Percentiles rank a stretch among this genome's conserved stretches.
Evolutionary conservation across 2,888 invertebrate species (phyloP).

Genomic region (Oxystoma pomonae): DNA sequence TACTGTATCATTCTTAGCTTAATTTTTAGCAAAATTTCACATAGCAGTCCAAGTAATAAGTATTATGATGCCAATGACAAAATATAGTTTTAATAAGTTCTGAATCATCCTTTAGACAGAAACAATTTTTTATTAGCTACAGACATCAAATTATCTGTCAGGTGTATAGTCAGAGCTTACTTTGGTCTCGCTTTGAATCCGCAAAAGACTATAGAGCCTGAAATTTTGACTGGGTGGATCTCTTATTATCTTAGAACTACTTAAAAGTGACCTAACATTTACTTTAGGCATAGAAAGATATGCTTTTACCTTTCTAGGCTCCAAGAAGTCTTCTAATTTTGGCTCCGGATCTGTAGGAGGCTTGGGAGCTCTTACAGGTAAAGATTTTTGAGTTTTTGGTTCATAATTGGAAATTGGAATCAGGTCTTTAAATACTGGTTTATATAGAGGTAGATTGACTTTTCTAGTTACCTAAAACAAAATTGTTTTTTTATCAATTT

Average conservation of each 20-base stretch:
- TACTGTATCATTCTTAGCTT: too few relatives aligned
- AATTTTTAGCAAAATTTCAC: too few relatives aligned
- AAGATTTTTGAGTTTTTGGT: constrained; percentile 19
- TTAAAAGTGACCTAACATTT: neutral
- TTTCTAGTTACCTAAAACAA: constrained; percentile 32
- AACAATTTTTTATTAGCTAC: too few relatives aligned
- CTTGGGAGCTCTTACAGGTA: constrained; percentile 22
- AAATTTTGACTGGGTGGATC: constrained; percentile 17
- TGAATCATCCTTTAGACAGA: too few relatives aligned
- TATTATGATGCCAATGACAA: too few relatives aligned
- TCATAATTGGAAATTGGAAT: constrained; percentile 30
- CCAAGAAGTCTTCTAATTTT: constrained; percentile 28
- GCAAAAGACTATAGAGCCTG: constrained; percentile 24
- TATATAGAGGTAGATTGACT: constrained; percentile 35
- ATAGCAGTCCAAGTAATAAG: too few relatives aligned
- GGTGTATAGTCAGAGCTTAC: neutral
- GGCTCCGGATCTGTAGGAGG: constrained; percentile 34
- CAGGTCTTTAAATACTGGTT: constrained; percentile 35
- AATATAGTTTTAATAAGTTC: too few relatives aligned
- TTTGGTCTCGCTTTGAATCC: constrained; percentile 1
- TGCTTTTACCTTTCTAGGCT: constrained; percentile 16
- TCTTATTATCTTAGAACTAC: neutral
- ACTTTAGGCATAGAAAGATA: constrained; percentile 24
- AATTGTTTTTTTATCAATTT: constrained; percentile 1
- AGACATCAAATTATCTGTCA: too few relatives aligned